phyloP scores from a whole-genome alignment of 2,797 vertebrate species.

The Phoebastria nigripes region DNA sequence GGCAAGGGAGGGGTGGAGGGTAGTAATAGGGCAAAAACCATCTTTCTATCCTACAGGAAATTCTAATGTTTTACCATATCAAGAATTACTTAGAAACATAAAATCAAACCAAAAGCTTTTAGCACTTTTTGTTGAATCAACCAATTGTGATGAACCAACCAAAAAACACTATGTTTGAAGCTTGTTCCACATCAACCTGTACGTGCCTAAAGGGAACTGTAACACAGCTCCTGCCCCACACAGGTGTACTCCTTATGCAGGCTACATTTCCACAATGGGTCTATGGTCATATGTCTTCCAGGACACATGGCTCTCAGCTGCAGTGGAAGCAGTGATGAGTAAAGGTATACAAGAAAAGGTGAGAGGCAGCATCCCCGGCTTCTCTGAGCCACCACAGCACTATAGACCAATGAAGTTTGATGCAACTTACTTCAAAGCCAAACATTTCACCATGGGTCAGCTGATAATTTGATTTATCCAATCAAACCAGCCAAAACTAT shows the following conservation, averaged over 20 bases:
- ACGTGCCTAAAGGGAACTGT: fast-evolving
- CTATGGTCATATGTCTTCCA: background rate
- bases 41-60: background rate
- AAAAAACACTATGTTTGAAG: background rate
- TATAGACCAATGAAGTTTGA: background rate
- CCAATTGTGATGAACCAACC: background rate
- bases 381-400: background rate
- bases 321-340: background rate
- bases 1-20: fast-evolving
- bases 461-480: background rate
- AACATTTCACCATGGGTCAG: background rate
- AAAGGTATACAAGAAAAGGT: background rate
- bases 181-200: background rate
- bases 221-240: background rate
- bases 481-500: background rate
- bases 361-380: background rate
- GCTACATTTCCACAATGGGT: background rate
- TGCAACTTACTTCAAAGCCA: background rate
- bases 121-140: background rate
- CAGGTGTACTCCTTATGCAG: background rate
- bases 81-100: background rate
- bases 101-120: background rate
- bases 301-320: background rate
- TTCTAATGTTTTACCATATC: background rate
- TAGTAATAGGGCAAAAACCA: background rate